Evolutionary conservation across 2,113 vertebrate species (phyloP).

Genomic region (Scartelaos histophorus): DNA sequence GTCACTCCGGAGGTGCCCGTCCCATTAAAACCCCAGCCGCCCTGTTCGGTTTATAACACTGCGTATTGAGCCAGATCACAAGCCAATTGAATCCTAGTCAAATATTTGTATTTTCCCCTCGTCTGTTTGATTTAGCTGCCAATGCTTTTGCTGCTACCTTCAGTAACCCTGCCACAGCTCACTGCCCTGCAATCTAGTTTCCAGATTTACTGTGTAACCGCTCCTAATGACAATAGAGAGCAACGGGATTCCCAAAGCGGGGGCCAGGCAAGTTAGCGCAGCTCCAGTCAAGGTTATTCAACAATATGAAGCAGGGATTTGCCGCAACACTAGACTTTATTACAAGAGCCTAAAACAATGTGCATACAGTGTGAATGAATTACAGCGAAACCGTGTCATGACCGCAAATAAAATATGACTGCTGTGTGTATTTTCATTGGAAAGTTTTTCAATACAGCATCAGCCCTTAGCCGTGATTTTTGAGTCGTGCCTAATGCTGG

Average conservation of each 20-base stretch:
- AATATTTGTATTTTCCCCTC: constrained; percentile 72
- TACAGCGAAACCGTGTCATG: constrained; percentile 12
- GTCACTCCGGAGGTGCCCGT: constrained; percentile 44
- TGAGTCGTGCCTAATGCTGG: not conserved
- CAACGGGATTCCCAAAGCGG: constrained; percentile 61
- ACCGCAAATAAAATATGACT: not conserved
- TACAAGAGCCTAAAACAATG: constrained; percentile 45
- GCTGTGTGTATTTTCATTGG: constrained; percentile 3
- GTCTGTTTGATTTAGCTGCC: constrained; percentile 67
- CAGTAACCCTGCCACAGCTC: constrained; percentile 68
- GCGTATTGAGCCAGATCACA: constrained; percentile 66
- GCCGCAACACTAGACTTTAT: constrained; percentile 54
- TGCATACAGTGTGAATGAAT: constrained; percentile 36
- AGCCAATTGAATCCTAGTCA: constrained; percentile 67
- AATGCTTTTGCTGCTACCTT: constrained; percentile 50
- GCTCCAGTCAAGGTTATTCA: constrained; percentile 68
- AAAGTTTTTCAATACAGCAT: constrained; percentile 2
- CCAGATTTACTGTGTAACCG: constrained; percentile 71
- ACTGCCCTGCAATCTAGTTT: constrained; percentile 71
- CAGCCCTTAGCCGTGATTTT: constrained; percentile 5
- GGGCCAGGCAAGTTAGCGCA: constrained; percentile 56
- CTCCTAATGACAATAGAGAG: constrained; percentile 68
- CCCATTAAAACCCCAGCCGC: constrained; percentile 26
- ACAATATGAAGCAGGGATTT: constrained; percentile 66
- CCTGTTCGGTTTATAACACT: constrained; percentile 50